Conservation (phyloP, 2,888 invertebrate species). For the Monopis laevigella region DNA sequence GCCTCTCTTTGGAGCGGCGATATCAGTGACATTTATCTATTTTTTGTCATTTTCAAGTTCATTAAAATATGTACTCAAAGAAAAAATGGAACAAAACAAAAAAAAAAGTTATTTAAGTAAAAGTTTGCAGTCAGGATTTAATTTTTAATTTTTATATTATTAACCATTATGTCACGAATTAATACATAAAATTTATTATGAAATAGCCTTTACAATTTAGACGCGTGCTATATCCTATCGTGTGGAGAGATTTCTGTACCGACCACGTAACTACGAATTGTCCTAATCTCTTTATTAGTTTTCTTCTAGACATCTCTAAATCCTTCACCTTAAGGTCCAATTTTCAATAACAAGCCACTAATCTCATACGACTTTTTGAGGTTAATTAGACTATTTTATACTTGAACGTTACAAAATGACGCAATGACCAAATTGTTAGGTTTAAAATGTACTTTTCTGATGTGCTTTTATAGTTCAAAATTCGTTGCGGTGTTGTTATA, state of each 20-base stretch:
- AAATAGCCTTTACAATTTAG: slow-evolving; percentile 22
- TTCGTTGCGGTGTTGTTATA: slow-evolving; percentile 13
- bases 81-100: too few relatives aligned
- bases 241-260: slow-evolving; percentile 32
- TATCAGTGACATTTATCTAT: too few relatives aligned
- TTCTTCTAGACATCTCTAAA: slow-evolving; percentile 17
- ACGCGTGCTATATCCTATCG: slow-evolving; percentile 40
- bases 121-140: too few relatives aligned
- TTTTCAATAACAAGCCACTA: slow-evolving; percentile 24
- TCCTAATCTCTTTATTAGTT: slow-evolving; percentile 39
- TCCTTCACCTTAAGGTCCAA: slow-evolving; percentile 26
- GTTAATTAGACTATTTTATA: slow-evolving; percentile 28
- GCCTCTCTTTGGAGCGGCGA: too few relatives aligned
- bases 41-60: too few relatives aligned
- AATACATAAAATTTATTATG: slow-evolving; percentile 11
- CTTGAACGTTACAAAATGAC: slow-evolving; percentile 13
- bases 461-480: slow-evolving; percentile 16
- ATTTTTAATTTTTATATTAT: too few relatives aligned
- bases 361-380: slow-evolving; percentile 31
- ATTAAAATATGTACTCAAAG: too few relatives aligned
- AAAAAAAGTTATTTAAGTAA: too few relatives aligned
- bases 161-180: neutral
- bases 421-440: neutral
- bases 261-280: slow-evolving; percentile 29
- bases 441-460: slow-evolving; percentile 12